These are phyloP conservation scores for Myrmophylax atrothorax DNA, from an alignment of 2,113 vertebrate species.

Conservation along the genomic window DNA sequence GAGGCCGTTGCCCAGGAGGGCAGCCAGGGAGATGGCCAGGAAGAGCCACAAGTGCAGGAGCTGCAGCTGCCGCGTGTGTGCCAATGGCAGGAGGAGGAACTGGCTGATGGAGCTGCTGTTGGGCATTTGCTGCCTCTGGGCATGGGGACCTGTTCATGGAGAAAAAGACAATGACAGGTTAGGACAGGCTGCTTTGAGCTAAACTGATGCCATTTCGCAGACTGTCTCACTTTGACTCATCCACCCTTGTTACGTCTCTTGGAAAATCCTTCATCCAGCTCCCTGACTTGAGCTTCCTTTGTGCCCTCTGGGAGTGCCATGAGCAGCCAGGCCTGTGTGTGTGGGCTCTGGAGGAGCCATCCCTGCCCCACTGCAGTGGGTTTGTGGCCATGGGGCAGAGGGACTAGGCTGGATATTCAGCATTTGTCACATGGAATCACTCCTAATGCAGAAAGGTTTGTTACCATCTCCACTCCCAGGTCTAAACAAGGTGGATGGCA, in stretches of 20 bases:
- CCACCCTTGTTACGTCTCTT: neutral
- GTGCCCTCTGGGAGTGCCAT: neutral
- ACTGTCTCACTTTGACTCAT: no score
- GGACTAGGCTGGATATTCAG: neutral
- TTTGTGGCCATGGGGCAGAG: neutral
- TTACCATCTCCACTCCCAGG: fast-evolving
- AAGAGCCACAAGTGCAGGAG: no score
- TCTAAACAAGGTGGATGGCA: neutral
- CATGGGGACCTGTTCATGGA: no score
- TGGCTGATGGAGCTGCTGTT: no score
- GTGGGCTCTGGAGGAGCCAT: neutral
- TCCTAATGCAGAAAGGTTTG: neutral
- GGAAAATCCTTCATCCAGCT: neutral
- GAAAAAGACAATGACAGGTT: no score
- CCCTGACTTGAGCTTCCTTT: neutral
- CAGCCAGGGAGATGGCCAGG: no score
- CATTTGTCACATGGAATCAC: neutral
- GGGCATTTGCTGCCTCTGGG: no score
- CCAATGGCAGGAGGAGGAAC: no score
- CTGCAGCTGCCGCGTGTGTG: no score
- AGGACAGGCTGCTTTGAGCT: no score
- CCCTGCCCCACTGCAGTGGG: neutral
- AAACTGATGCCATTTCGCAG: no score
- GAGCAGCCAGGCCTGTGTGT: neutral
- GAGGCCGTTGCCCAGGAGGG: no score